Evolutionary conservation across 2,797 vertebrate species (phyloP), one percentile per base, ranked within the genome.

Genomic region (Corythornis leucogaster): DNA sequence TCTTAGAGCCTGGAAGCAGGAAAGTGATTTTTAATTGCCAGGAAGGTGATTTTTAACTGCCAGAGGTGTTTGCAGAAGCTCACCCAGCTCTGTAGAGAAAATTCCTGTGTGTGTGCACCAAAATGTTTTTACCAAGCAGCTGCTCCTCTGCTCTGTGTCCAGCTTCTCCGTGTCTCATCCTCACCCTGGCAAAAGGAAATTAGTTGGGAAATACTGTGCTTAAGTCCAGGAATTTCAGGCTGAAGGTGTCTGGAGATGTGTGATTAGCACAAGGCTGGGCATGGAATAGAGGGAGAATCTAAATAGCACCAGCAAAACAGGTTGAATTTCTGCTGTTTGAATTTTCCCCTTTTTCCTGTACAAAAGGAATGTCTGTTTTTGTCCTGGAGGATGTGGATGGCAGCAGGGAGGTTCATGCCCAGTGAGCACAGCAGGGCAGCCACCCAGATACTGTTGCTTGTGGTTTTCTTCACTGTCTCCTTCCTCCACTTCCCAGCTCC

Each of bases 201-300:
- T 59, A n/a, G 64, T 2, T 11, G 13, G 45, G 5, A 26, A 55
- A 42, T 4, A 2, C 0, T 42, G 2, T n/a, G 25, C 20, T 57
- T 13, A 20, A 58, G 51, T 14, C 54, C 7, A 1, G 30, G 62
- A 33, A 1, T 12, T 17, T 9, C 7, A 20, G 42, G 9, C 22
- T 4, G 35, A 2, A 33, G 43, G 15, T 10, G 3, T 1, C 0
- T 2, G 11, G 66, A 35, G 20, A 3, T 0, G 1, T 2, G 12
- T 5, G 46, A 22, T 31, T 6, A 6, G 15, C 53, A 15, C 2
- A n/a, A 20, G 57, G 31, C 53, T 54, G 38, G 30, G 54, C 54
- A 2, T 71, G 59, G 48, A 9, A 13, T 6, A 28, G 25, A 31
- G 7, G 43, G 40, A 45, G 14, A 35, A 6, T 7, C 18, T 45